phyloP scores from a whole-genome alignment of 2,113 vertebrate species.

The Oncorhynchus kisutch region DNA sequence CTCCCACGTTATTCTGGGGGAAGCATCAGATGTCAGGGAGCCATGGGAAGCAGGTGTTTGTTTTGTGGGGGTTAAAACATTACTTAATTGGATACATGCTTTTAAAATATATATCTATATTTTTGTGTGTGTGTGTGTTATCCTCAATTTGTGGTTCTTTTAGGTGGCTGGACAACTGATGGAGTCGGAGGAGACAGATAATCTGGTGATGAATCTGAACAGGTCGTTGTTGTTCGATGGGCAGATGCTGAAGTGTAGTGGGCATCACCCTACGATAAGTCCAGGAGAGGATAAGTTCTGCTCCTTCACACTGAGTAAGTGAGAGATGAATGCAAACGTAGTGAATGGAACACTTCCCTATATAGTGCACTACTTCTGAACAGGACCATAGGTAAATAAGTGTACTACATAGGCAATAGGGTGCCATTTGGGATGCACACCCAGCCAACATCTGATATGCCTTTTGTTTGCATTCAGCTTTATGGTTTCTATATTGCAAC shows the following conservation, averaged over 20 bases:
- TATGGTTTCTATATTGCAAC: background rate
- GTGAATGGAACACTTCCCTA: too few species aligned
- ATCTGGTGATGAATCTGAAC: conserved; percentile 70
- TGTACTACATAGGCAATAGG: too few species aligned
- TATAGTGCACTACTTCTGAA: too few species aligned
- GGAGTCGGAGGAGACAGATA: conserved; percentile 34
- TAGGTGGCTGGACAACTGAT: background rate
- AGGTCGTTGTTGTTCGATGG: conserved; percentile 67
- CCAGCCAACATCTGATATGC: background rate
- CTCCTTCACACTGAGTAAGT: conserved; percentile 82
- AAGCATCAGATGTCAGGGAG: conserved; percentile 5
- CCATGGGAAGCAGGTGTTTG: too few species aligned
- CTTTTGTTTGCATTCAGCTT: too few species aligned
- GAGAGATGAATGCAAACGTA: background rate
- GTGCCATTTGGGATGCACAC: too few species aligned
- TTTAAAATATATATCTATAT: too few species aligned
- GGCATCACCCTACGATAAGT: conserved; percentile 56
- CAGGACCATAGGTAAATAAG: too few species aligned
- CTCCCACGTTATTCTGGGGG: conserved; percentile 79
- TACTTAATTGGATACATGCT: too few species aligned
- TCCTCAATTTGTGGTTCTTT: too few species aligned
- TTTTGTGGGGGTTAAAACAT: too few species aligned
- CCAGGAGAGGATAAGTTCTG: conserved; percentile 59
- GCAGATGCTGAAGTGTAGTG: conserved; percentile 76
- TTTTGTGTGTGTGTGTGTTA: too few species aligned